Base-by-base conservation (phyloP, 2,113 vertebrate genomes). In the Mormyrus iriodes region DNA sequence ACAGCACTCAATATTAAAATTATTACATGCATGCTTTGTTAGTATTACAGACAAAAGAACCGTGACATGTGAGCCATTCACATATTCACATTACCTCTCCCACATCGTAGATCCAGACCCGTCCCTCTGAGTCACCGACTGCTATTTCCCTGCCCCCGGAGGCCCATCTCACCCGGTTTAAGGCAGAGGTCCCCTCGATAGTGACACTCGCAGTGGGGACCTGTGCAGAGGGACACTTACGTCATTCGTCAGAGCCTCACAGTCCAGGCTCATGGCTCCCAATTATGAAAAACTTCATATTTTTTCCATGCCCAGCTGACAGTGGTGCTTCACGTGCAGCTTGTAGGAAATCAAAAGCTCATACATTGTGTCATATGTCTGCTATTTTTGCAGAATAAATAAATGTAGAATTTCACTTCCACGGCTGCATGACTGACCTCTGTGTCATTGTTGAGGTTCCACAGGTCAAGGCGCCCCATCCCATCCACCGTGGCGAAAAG, bases 41-140 rank as follows among this genome's bases (percentile, higher is more conserved):
- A 42, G 49, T 0, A 7, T 83, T 44, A 86, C 1, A 53, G 49
- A 6, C 6, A 52, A 12, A 35, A 52, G 39, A 13, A 35, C 76
- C n/a, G n/a, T n/a, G n/a, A n/a, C n/a, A n/a, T n/a, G n/a, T n/a
- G n/a, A 82, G 61, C 6, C 8, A 19, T 65, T 65, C 2, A 21
- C 24, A 35, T 82, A 13, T n/a, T 88, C 51, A 8, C 89, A 82
- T 91, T 97, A 99, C 98, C 98, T 99, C 98, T 96, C 98, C 98
- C 21, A 97, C 97, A 4, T 99, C 98, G 48, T 99, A 99, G 95
- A 99, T 96, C 98, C 98, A 99, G 87, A 99, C 96, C 9, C 97
- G 96, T 13, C 98, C 98, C 93, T 99, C 98, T 0, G 98, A 99
- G 92, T 99, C 98, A 0, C 98, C 98, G 46, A 99, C 98, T 0